These are phyloP conservation scores for Gracilinanus agilis DNA, from an alignment of 2,113 vertebrate genomes.

Conservation along the genomic window DNA sequence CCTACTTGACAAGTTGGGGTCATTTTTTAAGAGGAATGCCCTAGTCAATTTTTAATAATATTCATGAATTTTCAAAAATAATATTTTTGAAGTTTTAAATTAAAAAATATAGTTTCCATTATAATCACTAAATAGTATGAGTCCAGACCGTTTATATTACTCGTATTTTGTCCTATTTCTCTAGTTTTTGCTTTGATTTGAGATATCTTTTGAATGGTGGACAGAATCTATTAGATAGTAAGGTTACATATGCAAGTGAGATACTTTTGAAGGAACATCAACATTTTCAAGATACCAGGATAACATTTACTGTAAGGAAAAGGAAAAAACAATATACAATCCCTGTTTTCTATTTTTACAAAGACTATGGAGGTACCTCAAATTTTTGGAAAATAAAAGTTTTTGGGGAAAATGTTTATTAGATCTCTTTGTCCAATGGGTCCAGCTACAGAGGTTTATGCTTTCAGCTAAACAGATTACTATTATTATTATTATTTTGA, in stretches of 20 bases:
- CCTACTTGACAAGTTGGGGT: background rate
- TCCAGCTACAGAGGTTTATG: background rate
- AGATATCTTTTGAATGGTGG: background rate
- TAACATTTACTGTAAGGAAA: background rate
- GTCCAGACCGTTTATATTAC: background rate
- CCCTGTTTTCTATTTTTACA: background rate
- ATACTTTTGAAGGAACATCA: background rate
- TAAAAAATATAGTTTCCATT: no score
- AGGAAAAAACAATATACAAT: background rate
- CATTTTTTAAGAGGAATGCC: background rate
- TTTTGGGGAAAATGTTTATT: background rate
- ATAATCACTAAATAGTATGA: no score
- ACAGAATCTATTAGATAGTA: background rate
- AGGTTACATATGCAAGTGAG: background rate
- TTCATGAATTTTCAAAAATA: background rate
- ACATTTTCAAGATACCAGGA: background rate
- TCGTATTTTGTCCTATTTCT: background rate
- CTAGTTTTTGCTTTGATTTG: background rate
- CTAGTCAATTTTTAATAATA: constrained; percentile 18
- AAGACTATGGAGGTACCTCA: background rate
- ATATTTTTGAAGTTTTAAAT: background rate
- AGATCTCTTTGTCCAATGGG: background rate
- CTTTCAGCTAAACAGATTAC: background rate
- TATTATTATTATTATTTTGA: background rate
- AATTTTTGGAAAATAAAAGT: background rate